These are phyloP conservation scores for Prinia subflava DNA, from an alignment of 2,113 vertebrate genomes.

Conservation along the genomic window DNA sequence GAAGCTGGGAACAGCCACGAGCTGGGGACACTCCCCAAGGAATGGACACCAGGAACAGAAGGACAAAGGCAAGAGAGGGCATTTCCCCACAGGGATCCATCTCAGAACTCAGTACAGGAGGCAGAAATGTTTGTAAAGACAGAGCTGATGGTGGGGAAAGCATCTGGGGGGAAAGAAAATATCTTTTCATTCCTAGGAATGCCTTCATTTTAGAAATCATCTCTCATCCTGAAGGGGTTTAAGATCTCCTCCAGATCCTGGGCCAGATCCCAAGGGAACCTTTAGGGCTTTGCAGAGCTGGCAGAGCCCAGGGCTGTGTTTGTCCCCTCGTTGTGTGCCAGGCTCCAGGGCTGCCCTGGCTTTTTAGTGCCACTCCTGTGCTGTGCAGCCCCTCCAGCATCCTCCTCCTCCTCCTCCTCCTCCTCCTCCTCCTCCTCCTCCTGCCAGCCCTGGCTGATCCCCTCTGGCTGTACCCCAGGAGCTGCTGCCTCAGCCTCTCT, in stretches of 20 bases:
- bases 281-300: not conserved
- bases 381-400: not conserved
- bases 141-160: not conserved
- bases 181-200: not conserved
- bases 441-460: not conserved
- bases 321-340: accelerated
- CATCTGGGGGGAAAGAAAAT: accelerated
- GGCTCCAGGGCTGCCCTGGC: not conserved
- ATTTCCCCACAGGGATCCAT: not conserved
- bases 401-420: not conserved
- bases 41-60: accelerated
- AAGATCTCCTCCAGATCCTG: not conserved
- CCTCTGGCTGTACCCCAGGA: not conserved
- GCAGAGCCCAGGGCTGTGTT: not conserved
- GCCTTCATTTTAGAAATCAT: not conserved
- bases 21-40: not conserved
- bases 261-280: not conserved
- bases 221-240: not conserved
- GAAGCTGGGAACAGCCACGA: not conserved
- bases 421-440: not conserved
- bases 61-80: not conserved
- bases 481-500: not conserved
- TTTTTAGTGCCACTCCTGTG: not conserved
- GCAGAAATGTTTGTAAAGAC: not conserved
- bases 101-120: not conserved